Conservation (phyloP, 2,797 vertebrate genomes). For the Pseudochirops corinnae region DNA sequence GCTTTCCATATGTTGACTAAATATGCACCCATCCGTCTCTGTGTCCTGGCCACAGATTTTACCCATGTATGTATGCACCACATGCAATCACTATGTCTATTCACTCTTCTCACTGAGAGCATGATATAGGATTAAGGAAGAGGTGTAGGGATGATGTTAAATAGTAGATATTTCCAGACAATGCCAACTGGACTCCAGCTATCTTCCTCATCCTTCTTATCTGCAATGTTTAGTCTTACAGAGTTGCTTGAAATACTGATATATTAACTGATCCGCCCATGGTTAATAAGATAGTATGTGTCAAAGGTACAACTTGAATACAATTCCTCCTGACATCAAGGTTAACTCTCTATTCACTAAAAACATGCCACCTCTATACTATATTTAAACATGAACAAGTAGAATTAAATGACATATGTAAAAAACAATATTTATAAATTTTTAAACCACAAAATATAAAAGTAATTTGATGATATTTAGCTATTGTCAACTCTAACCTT, state of each 20-base stretch:
- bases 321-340: neutral
- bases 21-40: neutral
- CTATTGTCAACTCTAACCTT: neutral
- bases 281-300: neutral
- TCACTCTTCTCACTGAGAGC: neutral
- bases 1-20: neutral
- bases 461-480: neutral
- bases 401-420: neutral
- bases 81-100: neutral
- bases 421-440: neutral
- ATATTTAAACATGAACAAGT: neutral
- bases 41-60: neutral
- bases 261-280: neutral
- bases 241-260: neutral
- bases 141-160: neutral
- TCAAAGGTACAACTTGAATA: neutral
- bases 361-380: neutral
- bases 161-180: neutral
- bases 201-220: neutral
- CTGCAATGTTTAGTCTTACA: neutral
- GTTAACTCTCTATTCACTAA: neutral
- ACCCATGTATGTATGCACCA: neutral
- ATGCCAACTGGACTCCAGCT: neutral
- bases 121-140: neutral
- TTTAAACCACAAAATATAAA: neutral